These are phyloP conservation scores for Mus musculus DNA, from an alignment of 2,113 vertebrate genomes.

Conservation along the genomic window GRCm39 chr8:81131001-81131500, in stretches of 20 bases:
- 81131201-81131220: neutral
- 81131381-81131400: neutral
- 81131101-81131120: neutral
- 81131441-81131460: neutral
- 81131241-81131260: neutral
- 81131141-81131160: neutral
- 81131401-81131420: slow-evolving; percentile 13
- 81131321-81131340: neutral
- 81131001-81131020: too few species aligned
- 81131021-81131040: neutral
- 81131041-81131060: neutral
- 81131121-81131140: neutral
- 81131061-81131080: neutral
- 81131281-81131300: neutral
- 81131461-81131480: neutral
- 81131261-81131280: neutral
- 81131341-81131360: neutral
- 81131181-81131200: neutral
- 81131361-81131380: neutral
- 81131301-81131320: neutral
- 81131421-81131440: neutral
- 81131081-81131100: neutral
- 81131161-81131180: neutral
- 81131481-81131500: neutral
- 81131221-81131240: neutral